Evolutionary conservation across 2,888 invertebrate species (phyloP).

Genomic region (Sepioteuthis lessoniana): DNA sequence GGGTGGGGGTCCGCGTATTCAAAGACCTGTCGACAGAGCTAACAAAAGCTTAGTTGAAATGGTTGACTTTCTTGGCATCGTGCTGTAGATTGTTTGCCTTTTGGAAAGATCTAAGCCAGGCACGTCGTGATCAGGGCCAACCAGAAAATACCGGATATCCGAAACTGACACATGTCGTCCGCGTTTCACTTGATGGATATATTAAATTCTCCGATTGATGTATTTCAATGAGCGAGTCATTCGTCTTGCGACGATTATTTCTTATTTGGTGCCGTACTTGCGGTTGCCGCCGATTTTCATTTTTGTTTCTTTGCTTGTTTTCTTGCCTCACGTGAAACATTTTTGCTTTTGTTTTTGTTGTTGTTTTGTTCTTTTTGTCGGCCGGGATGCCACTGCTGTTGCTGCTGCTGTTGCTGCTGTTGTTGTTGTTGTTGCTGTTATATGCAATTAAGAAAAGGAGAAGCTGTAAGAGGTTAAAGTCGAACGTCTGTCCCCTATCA

Average conservation of each 20-base stretch:
- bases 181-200: slow-evolving; percentile 2
- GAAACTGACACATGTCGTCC: neutral
- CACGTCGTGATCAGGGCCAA: neutral
- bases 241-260: neutral
- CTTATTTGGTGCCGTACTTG: neutral
- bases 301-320: neutral
- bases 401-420: neutral
- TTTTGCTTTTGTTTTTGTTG: neutral
- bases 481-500: neutral
- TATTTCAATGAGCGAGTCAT: neutral
- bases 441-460: slow-evolving; percentile 33
- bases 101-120: neutral
- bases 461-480: neutral
- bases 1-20: no score
- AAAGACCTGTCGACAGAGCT: no score
- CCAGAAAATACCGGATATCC: neutral
- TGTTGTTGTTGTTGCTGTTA: neutral
- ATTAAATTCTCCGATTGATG: neutral
- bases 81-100: neutral
- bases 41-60: no score
- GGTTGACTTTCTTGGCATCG: neutral
- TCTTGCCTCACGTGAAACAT: neutral
- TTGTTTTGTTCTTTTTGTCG: neutral
- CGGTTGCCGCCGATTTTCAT: neutral
- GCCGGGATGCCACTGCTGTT: neutral